These are phyloP conservation scores for Trachelus troglodyta DNA, from an alignment of 2,888 invertebrate species.

Conservation along the genomic window DNA sequence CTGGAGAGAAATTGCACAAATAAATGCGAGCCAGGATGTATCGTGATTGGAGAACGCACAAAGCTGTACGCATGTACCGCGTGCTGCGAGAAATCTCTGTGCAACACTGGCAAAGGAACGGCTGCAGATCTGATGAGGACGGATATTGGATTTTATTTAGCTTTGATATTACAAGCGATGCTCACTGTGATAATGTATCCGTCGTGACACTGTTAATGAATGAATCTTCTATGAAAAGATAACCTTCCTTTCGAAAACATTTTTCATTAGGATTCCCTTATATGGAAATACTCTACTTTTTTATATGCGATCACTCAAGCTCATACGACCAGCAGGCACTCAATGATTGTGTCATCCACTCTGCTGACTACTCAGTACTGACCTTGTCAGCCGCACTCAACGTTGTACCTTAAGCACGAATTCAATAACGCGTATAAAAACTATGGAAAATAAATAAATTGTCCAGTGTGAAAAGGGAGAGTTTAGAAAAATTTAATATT, in stretches of 20 bases:
- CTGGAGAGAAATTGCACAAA: conserved; percentile 85
- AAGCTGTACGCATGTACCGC: conserved; percentile 89
- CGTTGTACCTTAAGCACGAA: neutral
- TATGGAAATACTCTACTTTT: neutral
- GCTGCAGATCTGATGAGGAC: conserved; percentile 47
- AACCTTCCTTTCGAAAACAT: neutral
- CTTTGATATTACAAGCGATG: conserved; percentile 52
- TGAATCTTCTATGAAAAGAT: neutral
- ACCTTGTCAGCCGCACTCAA: neutral
- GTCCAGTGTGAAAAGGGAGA: neutral
- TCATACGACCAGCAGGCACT: neutral
- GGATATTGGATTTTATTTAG: conserved; percentile 51
- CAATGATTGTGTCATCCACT: neutral
- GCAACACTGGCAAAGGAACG: conserved; percentile 78
- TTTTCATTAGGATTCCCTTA: neutral
- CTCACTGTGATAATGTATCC: conserved; percentile 57
- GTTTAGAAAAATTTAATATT: neutral
- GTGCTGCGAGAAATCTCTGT: conserved; percentile 82
- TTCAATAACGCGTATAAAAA: neutral
- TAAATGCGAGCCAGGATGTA: conserved; percentile 88
- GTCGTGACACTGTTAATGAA: conserved; percentile 53
- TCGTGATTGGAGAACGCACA: conserved; percentile 88
- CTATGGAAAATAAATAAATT: neutral
- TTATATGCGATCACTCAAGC: neutral
- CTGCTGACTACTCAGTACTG: neutral